Evolutionary conservation across 2,797 vertebrate species (phyloP).

Genomic region (Tangara arthus): DNA sequence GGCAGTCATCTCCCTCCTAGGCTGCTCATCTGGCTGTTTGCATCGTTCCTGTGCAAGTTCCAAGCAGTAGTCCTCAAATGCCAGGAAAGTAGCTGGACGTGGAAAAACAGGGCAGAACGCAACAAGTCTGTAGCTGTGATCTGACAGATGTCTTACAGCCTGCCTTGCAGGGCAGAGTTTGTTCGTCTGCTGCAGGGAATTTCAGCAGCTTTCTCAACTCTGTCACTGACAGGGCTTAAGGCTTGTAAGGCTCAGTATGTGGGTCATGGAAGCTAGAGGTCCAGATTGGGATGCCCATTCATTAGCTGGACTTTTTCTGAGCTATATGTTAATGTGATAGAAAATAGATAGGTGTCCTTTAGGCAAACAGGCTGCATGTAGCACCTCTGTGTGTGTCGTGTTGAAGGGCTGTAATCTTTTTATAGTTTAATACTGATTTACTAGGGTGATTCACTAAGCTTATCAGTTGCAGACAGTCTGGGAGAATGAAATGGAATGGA

Average conservation of each 20-base stretch:
- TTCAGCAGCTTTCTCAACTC: background rate
- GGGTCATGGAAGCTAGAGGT: background rate
- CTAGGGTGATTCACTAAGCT: slow-evolving; percentile 8
- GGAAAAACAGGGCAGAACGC: background rate
- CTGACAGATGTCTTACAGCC: slow-evolving; percentile 12
- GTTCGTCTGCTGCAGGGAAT: background rate
- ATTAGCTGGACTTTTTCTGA: background rate
- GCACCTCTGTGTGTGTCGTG: fast-evolving
- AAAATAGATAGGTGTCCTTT: background rate
- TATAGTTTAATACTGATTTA: slow-evolving; percentile 8
- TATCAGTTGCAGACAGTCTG: slow-evolving; percentile 64
- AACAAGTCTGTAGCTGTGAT: background rate
- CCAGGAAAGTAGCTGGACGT: slow-evolving; percentile 43
- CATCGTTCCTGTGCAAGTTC: background rate
- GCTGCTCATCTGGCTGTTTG: background rate
- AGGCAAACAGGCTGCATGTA: background rate
- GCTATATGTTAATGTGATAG: background rate
- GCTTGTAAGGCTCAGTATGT: fast-evolving
- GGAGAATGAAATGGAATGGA: slow-evolving; percentile 7
- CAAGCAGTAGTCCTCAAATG: background rate
- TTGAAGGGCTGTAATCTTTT: background rate
- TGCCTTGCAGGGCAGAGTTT: background rate
- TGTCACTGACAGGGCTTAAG: background rate
- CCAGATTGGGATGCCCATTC: background rate
- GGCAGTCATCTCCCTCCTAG: background rate